These are phyloP conservation scores for Tragelaphus imberbis DNA, from an alignment of 2,113 vertebrate genomes.

Conservation along the genomic window DNA sequence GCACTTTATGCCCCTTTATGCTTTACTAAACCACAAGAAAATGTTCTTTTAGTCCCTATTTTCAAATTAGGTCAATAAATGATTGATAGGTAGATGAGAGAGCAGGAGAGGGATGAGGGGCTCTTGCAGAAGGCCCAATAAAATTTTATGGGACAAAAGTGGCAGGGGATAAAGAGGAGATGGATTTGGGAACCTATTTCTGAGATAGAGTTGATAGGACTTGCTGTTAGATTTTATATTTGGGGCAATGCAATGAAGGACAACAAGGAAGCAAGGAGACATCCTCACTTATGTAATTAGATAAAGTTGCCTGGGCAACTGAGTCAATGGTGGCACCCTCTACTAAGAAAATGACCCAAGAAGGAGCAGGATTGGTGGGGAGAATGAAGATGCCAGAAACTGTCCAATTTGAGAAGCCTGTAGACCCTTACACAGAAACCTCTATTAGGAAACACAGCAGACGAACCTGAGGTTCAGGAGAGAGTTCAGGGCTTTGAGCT, in stretches of 20 bases:
- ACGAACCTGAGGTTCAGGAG: background rate
- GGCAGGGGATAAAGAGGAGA: background rate
- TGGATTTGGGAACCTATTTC: background rate
- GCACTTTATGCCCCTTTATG: background rate
- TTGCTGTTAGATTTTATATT: background rate
- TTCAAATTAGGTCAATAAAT: background rate
- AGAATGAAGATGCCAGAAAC: background rate
- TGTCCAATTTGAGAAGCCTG: background rate
- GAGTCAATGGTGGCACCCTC: background rate
- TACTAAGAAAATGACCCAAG: background rate
- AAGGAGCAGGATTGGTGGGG: background rate
- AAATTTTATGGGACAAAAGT: background rate
- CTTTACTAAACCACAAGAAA: background rate
- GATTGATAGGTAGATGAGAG: background rate
- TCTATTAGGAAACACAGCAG: background rate
- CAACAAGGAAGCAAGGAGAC: background rate
- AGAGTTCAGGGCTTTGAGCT: background rate
- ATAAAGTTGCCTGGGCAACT: background rate
- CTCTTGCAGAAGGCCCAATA: background rate
- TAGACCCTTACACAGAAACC: background rate
- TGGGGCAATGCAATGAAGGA: background rate
- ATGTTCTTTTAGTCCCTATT: background rate
- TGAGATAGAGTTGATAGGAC: background rate
- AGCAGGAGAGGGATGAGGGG: background rate
- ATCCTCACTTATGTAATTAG: background rate